Evolutionary conservation across 2,797 vertebrate species (phyloP).

Genomic region (Catamblyrhynchus diadema): DNA sequence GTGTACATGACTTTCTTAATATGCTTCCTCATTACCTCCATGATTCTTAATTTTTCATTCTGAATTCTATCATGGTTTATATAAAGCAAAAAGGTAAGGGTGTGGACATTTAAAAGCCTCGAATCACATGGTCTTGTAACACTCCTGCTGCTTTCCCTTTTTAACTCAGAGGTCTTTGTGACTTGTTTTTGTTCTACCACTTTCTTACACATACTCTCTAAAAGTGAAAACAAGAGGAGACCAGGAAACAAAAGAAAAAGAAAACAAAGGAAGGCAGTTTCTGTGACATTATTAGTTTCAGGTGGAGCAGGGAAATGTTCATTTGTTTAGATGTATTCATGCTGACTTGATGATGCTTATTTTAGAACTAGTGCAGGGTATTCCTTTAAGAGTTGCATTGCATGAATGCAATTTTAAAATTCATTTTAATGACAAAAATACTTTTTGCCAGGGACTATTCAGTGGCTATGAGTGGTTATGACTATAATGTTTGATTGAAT

Average conservation of each 20-base stretch:
- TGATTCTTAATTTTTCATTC: background rate
- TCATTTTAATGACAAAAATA: background rate
- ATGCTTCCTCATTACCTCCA: accelerated
- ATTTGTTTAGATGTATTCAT: background rate
- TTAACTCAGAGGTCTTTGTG: background rate
- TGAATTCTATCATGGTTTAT: background rate
- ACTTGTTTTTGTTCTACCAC: background rate
- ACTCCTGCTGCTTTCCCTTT: background rate
- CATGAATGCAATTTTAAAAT: background rate
- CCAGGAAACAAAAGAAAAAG: background rate
- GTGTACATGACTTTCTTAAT: background rate
- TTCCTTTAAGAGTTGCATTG: background rate
- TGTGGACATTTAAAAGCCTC: background rate
- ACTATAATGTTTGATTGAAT: background rate
- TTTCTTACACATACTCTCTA: background rate
- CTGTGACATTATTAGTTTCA: background rate
- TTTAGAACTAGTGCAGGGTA: background rate
- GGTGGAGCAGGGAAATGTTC: background rate
- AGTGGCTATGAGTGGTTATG: background rate
- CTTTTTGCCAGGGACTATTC: background rate
- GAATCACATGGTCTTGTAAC: background rate
- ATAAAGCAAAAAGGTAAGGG: background rate
- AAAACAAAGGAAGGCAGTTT: background rate
- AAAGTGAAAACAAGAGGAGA: background rate
- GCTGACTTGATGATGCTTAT: background rate